These are phyloP conservation scores for Sarcophaga carnaria DNA, from an alignment of 2,888 invertebrate genomes.

Conservation along the genomic window DNA sequence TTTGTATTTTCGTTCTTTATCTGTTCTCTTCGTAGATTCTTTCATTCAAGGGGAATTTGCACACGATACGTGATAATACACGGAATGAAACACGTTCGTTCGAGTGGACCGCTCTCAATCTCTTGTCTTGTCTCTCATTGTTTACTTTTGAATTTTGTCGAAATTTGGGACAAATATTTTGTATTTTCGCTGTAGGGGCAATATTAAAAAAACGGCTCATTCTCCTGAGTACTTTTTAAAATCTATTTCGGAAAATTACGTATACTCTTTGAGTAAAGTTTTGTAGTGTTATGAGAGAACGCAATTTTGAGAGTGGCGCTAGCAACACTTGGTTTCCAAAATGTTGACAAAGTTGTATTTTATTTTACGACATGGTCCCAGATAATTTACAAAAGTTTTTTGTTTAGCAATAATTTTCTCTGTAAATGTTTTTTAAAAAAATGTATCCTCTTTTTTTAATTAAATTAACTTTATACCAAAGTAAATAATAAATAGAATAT, in stretches of 20 bases:
- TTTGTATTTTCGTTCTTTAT: background rate
- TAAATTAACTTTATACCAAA: too few relatives aligned
- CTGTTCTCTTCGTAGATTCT: background rate
- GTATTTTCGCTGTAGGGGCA: slow-evolving; percentile 21
- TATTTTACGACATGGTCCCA: slow-evolving; percentile 40
- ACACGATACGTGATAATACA: slow-evolving; percentile 16
- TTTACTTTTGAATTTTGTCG: slow-evolving; percentile 13
- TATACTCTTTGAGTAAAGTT: slow-evolving; percentile 43
- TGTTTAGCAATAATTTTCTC: slow-evolving; percentile 8
- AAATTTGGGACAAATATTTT: slow-evolving; percentile 31
- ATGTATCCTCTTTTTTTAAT: background rate
- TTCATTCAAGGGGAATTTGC: slow-evolving; percentile 57
- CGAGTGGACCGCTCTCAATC: background rate
- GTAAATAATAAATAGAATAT: too few relatives aligned
- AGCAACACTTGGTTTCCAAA: slow-evolving; percentile 45
- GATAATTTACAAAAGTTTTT: slow-evolving; percentile 4
- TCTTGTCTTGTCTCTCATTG: background rate
- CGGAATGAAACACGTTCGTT: background rate
- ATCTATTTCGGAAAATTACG: background rate
- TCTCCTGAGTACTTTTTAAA: slow-evolving; percentile 20
- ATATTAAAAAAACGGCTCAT: background rate
- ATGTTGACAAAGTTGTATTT: slow-evolving; percentile 63
- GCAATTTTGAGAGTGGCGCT: slow-evolving; percentile 59
- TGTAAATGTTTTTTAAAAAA: background rate
- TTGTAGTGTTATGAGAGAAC: slow-evolving; percentile 38